Base-by-base conservation (phyloP, 2,113 vertebrate genomes). In the Pyxicephalus adspersus region DNA sequence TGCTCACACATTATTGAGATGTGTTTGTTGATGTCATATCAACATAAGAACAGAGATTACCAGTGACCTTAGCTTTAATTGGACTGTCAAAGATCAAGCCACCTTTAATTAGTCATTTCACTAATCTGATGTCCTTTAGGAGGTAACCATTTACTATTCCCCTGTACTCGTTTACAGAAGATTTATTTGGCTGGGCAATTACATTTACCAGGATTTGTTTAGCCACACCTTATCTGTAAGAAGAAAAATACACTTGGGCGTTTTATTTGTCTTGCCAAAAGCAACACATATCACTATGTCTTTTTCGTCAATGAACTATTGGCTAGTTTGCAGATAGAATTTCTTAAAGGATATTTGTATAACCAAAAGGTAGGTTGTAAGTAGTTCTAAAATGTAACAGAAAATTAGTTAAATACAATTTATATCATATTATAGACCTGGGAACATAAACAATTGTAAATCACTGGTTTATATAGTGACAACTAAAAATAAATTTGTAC, bases 21-120 rank as follows among this genome's bases (percentile, higher is more conserved):
- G 64, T 19, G 51, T 54, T 70, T 72, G 50, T n/a, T 64, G 25
- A 81, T 64, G 71, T 66, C 80, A 75, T 34, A 50, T 82, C 52
- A 66, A 58, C 50, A 20, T 75, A 82, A 75, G 50, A 75, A 29
- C 63, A 16, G n/a, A 55, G 70, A 64, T 75, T 75, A 66, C n/a
- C 57, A 57, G 31, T 58, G 80, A 82, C 80, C 70, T 75, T 54
- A 58, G 26, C 22, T 66, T 58, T 82, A 81, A 82, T 82, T 82
- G 61, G 51, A 58, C 79, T 64, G 79, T 81, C 80, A 74, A 82
- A 64, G 57, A 61, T 60, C 66, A 64, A 31, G 66, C 72, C 67
- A 51, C 57, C 67, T 64, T 64, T 63, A 63, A 71, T 80, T 80
- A 71, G 66, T 64, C 3, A 34, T 80, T 63, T 61, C 34, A 28